Evolutionary conservation across 2,113 vertebrate genomes (phyloP).

Genomic region (Monopterus albus): DNA sequence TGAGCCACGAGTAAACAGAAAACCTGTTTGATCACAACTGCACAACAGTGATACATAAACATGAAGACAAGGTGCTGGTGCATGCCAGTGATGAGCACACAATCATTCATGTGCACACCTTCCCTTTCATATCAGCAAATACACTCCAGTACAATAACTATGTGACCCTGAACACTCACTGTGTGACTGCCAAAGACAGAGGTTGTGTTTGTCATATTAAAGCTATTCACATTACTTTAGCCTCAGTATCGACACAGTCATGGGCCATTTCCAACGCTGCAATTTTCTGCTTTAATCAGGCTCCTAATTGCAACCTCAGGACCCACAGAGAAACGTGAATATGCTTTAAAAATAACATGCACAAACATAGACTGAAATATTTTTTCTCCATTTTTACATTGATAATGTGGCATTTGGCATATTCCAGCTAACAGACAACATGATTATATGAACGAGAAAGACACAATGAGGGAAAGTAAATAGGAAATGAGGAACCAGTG

Average conservation of each 20-base stretch:
- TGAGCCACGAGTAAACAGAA: constrained; percentile 16
- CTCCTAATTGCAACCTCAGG: constrained; percentile 44
- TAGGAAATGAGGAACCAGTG: not conserved
- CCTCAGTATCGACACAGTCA: constrained; percentile 31
- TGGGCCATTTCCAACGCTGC: constrained; percentile 30
- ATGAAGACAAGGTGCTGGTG: not conserved
- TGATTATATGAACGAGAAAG: not conserved
- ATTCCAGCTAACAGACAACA: not conserved
- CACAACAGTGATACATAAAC: constrained; percentile 5
- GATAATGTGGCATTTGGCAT: constrained; percentile 26
- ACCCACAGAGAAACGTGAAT: not conserved
- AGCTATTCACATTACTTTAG: constrained; percentile 34
- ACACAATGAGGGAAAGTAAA: not conserved
- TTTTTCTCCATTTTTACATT: constrained; percentile 5
- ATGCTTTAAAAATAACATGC: too few relatives aligned
- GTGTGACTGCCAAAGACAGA: constrained; percentile 2
- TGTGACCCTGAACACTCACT: constrained; percentile 38
- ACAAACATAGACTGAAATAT: constrained; percentile 4
- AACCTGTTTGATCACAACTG: constrained; percentile 5
- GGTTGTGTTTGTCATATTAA: constrained; percentile 40
- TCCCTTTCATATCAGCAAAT: constrained; percentile 20
- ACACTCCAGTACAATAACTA: constrained; percentile 1
- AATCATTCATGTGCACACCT: not conserved
- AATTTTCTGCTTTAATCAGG: constrained; percentile 57
- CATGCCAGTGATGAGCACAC: not conserved